Conservation (phyloP, 2,888 invertebrate species). For the Diarsia dahlii region DNA sequence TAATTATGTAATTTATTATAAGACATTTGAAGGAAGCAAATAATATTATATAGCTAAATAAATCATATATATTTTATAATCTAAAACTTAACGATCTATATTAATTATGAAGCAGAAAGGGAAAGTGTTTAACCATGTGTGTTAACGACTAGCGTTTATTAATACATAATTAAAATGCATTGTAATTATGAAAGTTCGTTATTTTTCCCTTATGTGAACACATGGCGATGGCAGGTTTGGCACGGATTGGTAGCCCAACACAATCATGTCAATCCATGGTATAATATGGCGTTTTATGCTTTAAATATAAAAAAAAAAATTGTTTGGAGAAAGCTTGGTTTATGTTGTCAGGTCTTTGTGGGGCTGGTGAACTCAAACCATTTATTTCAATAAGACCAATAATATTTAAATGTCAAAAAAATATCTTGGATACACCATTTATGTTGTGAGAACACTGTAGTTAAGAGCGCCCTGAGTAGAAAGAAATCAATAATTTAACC, state of each 20-base stretch:
- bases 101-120: slow-evolving; percentile 4
- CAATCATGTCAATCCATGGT: too few species aligned
- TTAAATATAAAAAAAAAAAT: neutral
- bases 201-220: neutral
- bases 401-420: too few species aligned
- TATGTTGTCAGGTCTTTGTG: neutral
- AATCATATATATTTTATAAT: slow-evolving; percentile 1
- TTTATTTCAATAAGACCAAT: too few species aligned
- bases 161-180: slow-evolving; percentile 1
- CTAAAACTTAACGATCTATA: slow-evolving; percentile 25
- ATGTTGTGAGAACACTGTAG: too few species aligned
- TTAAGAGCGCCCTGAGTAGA: too few species aligned
- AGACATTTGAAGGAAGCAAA: neutral
- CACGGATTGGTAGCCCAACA: too few species aligned
- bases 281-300: neutral
- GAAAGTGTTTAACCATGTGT: slow-evolving; percentile 10
- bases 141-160: slow-evolving; percentile 19
- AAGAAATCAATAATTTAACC: too few species aligned
- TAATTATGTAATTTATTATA: slow-evolving; percentile 3
- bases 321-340: neutral
- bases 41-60: too few species aligned
- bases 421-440: too few species aligned
- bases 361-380: too few species aligned
- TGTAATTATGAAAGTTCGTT: slow-evolving; percentile 4
- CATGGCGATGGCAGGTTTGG: neutral